Evolutionary conservation across 1,140 invertebrate genomes (phyloP), one percentile per base, ranked within the genome.

Genomic region (Colletes gigas): DNA sequence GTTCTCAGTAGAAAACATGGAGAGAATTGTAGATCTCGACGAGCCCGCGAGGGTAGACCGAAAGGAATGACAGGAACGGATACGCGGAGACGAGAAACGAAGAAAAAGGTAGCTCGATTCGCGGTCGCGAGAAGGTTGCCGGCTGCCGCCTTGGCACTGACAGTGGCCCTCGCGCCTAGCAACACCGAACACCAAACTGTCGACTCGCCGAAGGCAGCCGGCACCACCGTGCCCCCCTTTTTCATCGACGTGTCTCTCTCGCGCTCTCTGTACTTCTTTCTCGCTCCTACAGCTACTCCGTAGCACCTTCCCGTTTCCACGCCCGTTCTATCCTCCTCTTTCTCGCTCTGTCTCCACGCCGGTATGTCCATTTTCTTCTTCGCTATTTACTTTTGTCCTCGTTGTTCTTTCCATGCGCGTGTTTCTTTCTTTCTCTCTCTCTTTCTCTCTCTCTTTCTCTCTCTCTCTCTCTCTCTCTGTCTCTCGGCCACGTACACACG

Each of bases 111-210:
- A 68, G 59, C 68, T 69, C 66, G 41, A 65, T 76, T 62, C 78
- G 84, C 78, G 70, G 21, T 83, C 83, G 84, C 84, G 76, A 76
- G 80, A 83, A 85, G 83, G 80, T 86, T 86, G 81, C 81, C 84
- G 83, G 76, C 78, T 83, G 87, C 87, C 83, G 86, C 89, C 89
- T 90, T 90, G 89, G 89, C 89, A 90, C 89, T 90, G 89, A 88
- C 89, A 90, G 88, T 89, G 89, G 88, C 87, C 88, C 88, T 87
- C 88, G 89, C 87, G 89, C 88, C 87, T 90, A 89, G 89, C 89
- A 90, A 90, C 89, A 90, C 89, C 84, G 84, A 88, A 88, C 86
- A 71, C 87, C 75, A 88, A 88, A 88, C 87, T 88, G 83, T 85
- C 83, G 81, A 66, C 83, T 65, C 77, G 70, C 52, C 76, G 84